phyloP scores from a whole-genome alignment of 1,140 invertebrate genomes.

The Drosophila biarmipes region DNA sequence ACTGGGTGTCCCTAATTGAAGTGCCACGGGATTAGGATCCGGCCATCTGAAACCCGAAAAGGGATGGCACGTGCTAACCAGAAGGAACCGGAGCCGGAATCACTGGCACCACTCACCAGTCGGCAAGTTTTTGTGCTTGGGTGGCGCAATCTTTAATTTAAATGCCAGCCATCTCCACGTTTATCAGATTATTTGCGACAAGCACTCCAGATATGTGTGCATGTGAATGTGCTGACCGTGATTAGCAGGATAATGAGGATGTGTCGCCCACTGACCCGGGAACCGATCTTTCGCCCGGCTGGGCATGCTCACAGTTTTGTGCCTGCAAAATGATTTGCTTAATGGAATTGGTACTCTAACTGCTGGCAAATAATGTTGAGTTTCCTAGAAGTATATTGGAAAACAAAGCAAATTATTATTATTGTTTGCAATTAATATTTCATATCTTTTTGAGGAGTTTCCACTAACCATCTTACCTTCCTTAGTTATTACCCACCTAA shows the following conservation, averaged over 20 bases:
- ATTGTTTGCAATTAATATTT: no score
- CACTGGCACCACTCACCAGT: constrained; percentile 31
- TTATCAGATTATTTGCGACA: constrained; percentile 75
- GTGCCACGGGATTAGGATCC: constrained; percentile 30
- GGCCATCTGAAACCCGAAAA: neutral
- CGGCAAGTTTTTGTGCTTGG: constrained; percentile 70
- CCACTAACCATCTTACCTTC: no score
- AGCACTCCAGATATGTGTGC: constrained; percentile 26
- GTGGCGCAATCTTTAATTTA: constrained; percentile 78
- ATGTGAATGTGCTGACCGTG: constrained; percentile 4
- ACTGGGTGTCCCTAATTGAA: constrained; percentile 52
- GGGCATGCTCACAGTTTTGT: neutral
- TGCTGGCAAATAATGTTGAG: no score
- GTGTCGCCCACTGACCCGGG: constrained; percentile 1
- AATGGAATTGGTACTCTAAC: neutral
- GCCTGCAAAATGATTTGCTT: neutral
- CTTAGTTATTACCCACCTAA: no score
- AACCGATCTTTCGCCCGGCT: neutral
- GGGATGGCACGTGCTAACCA: constrained; percentile 49
- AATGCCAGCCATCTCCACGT: constrained; percentile 81
- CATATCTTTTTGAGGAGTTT: no score
- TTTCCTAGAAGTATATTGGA: no score
- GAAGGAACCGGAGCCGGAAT: neutral
- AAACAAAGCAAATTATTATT: no score
- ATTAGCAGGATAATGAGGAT: constrained; percentile 32